Base-by-base conservation (phyloP, 2,113 vertebrate genomes). In the Sinosuthora webbiana region DNA sequence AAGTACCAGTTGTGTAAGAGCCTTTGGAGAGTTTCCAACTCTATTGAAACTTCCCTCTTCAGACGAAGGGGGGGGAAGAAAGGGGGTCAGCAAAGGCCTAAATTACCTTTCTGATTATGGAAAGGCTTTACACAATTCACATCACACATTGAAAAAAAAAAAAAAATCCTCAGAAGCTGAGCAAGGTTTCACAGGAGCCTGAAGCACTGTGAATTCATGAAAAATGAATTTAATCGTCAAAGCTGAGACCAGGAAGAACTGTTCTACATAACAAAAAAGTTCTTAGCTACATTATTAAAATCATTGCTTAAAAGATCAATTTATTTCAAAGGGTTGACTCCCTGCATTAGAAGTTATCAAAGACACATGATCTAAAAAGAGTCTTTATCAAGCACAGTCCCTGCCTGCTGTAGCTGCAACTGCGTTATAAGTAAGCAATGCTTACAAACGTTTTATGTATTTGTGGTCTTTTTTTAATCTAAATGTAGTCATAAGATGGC, bases 211-310 rank as follows among this genome's bases (percentile, higher is more conserved):
- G 82, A 92, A 93, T 90, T 96, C 95, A 96, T 95, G 93, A 97
- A 97, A 98, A 97, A 96, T 97, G 91, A 97, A 98, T 97, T 96
- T 91, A 91, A 14, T 77, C 67, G 80, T 97, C 96, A 95, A 96
- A 97, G 94, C 92, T 87, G 83, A 92, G 90, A 86, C 84, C 55
- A 93, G 87, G 89, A 82, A 93, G 50, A 92, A 85, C 96, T 92
- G 76, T 33, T 97, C 94, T 96, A 95, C 89, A 95, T 97, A 97
- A 98, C 95, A 95, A 97, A 97, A 96, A 97, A 93, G 70, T 94
- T 93, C 92, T 89, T 89, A 89, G 84, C 65, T 73, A 63, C 93
- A 95, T 97, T 97, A 97, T 93, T 97, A 92, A 97, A 97, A 96
- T 86, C 90, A 87, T 56, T 65, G 86, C 95, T 96, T 81, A 93